Percentiles rank a stretch among this genome's conserved stretches.
Evolutionary conservation across 2,888 invertebrate genomes (phyloP).

Genomic region (Silvanus unidentatus): DNA sequence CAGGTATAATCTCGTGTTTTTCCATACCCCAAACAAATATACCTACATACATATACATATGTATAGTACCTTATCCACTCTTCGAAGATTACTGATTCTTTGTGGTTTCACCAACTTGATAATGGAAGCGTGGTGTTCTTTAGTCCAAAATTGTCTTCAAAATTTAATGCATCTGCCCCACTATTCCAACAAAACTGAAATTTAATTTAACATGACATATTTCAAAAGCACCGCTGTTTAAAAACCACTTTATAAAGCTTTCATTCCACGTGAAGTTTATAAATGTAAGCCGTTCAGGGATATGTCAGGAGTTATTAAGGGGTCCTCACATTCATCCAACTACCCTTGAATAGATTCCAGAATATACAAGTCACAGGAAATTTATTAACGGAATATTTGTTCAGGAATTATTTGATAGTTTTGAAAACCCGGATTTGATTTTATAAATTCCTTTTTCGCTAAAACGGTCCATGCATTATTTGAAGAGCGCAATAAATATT

Average conservation of each 20-base stretch:
- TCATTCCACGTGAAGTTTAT: conserved; percentile 12
- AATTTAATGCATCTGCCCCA: conserved; percentile 9
- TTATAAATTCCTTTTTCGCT: too few relatives aligned
- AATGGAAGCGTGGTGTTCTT: too few relatives aligned
- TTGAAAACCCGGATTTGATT: too few relatives aligned
- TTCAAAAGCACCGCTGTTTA: conserved; percentile 10
- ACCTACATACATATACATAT: too few relatives aligned
- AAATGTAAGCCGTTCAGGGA: conserved; percentile 10
- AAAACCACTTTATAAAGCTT: conserved; percentile 14
- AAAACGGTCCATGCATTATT: too few relatives aligned
- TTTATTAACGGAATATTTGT: conserved; percentile 3
- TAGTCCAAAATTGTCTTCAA: conserved; percentile 4
- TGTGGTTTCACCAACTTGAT: not conserved
- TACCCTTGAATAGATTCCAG: not conserved
- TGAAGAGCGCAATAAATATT: too few relatives aligned
- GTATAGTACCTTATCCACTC: too few relatives aligned
- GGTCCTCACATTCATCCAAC: conserved; percentile 5
- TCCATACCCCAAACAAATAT: too few relatives aligned
- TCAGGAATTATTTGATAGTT: too few relatives aligned
- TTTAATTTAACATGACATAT: conserved; percentile 12
- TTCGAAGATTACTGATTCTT: conserved; percentile 10
- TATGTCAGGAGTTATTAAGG: conserved; percentile 11
- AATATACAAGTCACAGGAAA: conserved; percentile 4
- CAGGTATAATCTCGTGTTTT: too few relatives aligned
- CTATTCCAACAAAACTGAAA: conserved; percentile 8